Conservation (phyloP, 2,113 vertebrate species). For the Indri indri region DNA sequence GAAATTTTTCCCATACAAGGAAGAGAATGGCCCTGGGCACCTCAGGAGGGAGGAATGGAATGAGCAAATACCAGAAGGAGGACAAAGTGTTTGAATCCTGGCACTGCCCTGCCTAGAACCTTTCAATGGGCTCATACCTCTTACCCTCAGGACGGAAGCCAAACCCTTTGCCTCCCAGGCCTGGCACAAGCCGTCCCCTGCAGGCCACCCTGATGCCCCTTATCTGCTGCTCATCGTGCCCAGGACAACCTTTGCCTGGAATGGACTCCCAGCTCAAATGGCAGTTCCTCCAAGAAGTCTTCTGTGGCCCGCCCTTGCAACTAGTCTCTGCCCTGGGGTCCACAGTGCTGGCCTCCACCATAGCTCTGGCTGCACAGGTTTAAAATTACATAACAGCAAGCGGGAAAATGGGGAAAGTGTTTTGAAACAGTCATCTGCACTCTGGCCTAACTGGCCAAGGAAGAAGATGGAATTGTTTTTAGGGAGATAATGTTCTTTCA, state of each 20-base stretch:
- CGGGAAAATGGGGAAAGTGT: background rate
- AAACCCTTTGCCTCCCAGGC: background rate
- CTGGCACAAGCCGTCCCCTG: background rate
- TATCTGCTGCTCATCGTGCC: background rate
- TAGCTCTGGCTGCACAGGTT: background rate
- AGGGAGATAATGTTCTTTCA: background rate
- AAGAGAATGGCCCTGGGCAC: background rate
- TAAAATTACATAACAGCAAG: background rate
- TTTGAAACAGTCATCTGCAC: conserved; percentile 14
- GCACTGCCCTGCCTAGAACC: background rate
- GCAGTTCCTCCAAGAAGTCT: background rate
- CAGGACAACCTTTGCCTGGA: background rate
- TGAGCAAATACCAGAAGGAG: conserved; percentile 25
- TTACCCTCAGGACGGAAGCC: background rate
- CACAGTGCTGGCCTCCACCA: background rate
- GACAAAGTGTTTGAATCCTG: background rate
- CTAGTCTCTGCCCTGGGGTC: background rate
- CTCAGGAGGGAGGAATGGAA: background rate
- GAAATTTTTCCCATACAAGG: background rate
- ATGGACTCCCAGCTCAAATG: background rate
- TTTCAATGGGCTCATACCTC: background rate
- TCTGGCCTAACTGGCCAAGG: background rate
- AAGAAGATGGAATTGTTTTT: background rate
- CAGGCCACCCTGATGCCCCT: background rate
- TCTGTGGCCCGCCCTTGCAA: background rate